These are phyloP conservation scores for Spinus olivaceus DNA, from an alignment of 2,797 vertebrate species.

Conservation along the genomic window DNA sequence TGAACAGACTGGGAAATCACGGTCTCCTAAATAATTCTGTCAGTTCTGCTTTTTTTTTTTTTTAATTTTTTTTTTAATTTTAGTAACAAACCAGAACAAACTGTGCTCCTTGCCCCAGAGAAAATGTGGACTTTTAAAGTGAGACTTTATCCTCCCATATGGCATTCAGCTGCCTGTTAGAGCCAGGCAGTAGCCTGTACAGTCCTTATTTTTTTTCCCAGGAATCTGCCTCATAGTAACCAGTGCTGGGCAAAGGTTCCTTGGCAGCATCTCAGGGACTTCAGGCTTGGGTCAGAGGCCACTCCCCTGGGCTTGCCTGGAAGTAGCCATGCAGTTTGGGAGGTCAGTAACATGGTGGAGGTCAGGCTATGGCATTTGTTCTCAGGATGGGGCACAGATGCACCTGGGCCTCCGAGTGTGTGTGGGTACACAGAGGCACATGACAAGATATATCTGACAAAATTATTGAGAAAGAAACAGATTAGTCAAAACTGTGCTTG, in stretches of 20 bases:
- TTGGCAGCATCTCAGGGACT: not conserved
- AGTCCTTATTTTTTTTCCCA: not conserved
- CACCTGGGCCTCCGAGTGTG: not conserved
- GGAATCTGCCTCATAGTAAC: not conserved
- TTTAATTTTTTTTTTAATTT: not conserved
- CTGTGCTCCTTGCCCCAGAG: not conserved
- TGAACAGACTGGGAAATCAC: not conserved
- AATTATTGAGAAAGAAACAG: not conserved
- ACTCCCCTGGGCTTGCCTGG: not conserved
- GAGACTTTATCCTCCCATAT: not conserved
- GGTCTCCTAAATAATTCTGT: not conserved
- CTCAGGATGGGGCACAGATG: not conserved
- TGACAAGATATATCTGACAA: not conserved
- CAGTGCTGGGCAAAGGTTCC: not conserved
- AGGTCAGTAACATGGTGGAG: not conserved
- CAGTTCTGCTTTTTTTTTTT: not conserved
- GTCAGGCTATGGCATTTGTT: not conserved
- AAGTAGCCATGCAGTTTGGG: not conserved
- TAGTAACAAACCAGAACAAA: constrained; percentile 7
- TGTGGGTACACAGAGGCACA: not conserved
- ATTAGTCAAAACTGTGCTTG: not conserved
- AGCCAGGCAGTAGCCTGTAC: not conserved
- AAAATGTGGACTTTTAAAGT: not conserved
- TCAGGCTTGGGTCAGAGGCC: not conserved
- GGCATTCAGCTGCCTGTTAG: not conserved